Base-by-base conservation (phyloP, 2,113 vertebrate species). In the Myrmophylax atrothorax region DNA sequence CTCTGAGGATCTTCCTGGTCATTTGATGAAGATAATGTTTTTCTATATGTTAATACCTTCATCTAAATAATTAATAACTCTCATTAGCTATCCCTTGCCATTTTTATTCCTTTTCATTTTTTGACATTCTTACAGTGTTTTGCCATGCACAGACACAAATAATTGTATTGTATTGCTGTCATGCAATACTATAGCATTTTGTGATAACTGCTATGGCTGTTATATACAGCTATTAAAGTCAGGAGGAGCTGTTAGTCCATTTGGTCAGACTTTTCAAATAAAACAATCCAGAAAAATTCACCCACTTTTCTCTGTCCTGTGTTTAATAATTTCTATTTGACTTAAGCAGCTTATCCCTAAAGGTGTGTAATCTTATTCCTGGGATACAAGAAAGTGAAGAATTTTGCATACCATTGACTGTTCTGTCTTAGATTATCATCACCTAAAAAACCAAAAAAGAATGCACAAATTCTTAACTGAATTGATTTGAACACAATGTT, bases 11-110 rank as follows among this genome's bases (percentile, higher is more conserved):
- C 55, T 67, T 88, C 28, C 47, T 87, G 69, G 68, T 84, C 67
- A 63, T 96, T 96, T 96, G 38, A 90, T 92, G 74, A 95, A 87
- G 42, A 73, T 94, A 84, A 78, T 94, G n/a, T 96, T 96, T 97
- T 82, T 50, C 60, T 18, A 56, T 86, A 44, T 81, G 49, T 95
- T 97, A 94, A 74, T 96, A 73, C 18, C 35, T 78, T 74, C 28
- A 38, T 63, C 82, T 97, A 92, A 82, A 53, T 92, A 89, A 96
- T 77, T 97, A 87, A 96, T 81, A 91, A 72, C 58, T 53, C 40
- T 89, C 63, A 20, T 86, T 90, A 93, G 42, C 42, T 93, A 14
- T 83, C 33, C 28, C 55, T 40, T 84, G n/a, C 38, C 0, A 1
- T 1, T 76, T 77, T 74, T 70, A 62, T 62, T 94, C 6, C 3